A percentile compares a stretch with the other conserved stretches of the same genome.
Conservation (phyloP, 2,888 invertebrate species). For the Amphipyra tragopoginis region DNA sequence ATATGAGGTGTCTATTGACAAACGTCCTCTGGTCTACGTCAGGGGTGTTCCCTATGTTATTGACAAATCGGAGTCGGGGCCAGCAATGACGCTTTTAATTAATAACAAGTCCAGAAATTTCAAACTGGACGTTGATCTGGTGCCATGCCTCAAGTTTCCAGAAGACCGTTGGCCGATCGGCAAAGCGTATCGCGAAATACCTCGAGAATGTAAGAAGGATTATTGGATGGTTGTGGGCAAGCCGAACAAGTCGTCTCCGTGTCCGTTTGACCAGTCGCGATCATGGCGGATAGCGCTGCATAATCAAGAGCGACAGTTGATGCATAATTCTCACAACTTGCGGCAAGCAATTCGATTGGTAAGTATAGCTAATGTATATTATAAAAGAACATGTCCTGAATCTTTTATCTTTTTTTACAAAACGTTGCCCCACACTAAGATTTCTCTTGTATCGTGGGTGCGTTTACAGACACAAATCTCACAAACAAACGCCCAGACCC, state of each 20-base stretch:
- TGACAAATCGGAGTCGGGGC: conserved; percentile 77
- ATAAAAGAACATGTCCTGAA: too few relatives aligned
- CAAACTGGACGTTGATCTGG: conserved; percentile 86
- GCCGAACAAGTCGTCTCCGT: conserved; percentile 68
- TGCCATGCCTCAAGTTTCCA: conserved; percentile 86
- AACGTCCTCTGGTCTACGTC: conserved; percentile 57
- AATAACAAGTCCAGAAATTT: conserved; percentile 63
- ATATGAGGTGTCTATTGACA: conserved; percentile 49
- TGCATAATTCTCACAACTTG: conserved; percentile 77
- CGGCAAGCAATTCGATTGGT: conserved; percentile 82
- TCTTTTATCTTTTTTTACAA: too few relatives aligned
- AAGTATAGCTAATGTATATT: conserved; percentile 54
- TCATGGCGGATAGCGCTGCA: conserved; percentile 89
- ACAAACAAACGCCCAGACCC: too few relatives aligned
- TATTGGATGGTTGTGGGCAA: conserved; percentile 85
- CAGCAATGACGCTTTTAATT: conserved; percentile 89
- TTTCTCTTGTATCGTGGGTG: too few relatives aligned
- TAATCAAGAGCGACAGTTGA: conserved; percentile 85
- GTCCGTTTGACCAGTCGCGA: conserved; percentile 59
- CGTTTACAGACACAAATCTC: too few relatives aligned
- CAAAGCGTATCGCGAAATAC: conserved; percentile 64
- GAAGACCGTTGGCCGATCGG: conserved; percentile 79
- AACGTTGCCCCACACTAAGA: too few relatives aligned
- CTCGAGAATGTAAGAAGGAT: conserved; percentile 62
- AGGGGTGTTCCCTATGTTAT: conserved; percentile 79